These are phyloP conservation scores for Oxycera nigricornis DNA, from an alignment of 2,888 invertebrate genomes.

Conservation along the genomic window DNA sequence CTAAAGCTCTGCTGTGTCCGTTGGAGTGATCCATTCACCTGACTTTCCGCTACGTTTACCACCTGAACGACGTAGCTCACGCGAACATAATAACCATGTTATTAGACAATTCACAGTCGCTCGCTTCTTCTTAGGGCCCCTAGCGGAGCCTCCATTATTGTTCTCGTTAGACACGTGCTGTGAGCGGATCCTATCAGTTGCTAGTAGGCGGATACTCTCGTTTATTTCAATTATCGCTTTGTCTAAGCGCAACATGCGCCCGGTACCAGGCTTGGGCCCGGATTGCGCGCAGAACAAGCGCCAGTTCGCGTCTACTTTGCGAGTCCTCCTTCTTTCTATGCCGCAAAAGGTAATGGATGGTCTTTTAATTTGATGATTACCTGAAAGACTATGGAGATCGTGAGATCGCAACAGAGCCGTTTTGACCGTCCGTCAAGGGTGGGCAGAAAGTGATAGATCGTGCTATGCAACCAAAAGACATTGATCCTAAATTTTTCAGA, in stretches of 20 bases:
- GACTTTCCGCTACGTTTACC: slow-evolving; percentile 30
- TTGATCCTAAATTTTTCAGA: no score
- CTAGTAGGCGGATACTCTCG: slow-evolving; percentile 46
- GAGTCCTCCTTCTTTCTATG: slow-evolving; percentile 15
- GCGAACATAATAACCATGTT: slow-evolving; percentile 46
- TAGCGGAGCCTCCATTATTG: slow-evolving; percentile 41
- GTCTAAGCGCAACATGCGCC: slow-evolving; percentile 43
- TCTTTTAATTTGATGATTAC: slow-evolving; percentile 40
- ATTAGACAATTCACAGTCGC: slow-evolving; percentile 43
- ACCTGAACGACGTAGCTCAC: slow-evolving; percentile 41
- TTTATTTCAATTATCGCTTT: slow-evolving; percentile 47
- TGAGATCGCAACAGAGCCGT: slow-evolving; percentile 9
- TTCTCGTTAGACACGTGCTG: slow-evolving; percentile 47
- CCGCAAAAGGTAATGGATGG: slow-evolving; percentile 25
- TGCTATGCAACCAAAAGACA: no score
- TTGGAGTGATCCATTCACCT: slow-evolving; percentile 3
- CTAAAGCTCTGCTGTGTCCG: neutral
- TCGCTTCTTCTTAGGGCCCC: slow-evolving; percentile 7
- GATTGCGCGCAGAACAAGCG: slow-evolving; percentile 4
- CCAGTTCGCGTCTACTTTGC: slow-evolving; percentile 21
- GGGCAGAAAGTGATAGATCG: no score
- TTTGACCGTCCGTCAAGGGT: neutral
- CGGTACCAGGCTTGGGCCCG: neutral
- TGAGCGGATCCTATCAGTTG: slow-evolving; percentile 41
- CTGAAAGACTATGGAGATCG: slow-evolving; percentile 23